These are phyloP conservation scores for Streptopelia turtur DNA, from an alignment of 2,797 vertebrate genomes.

Conservation along the genomic window DNA sequence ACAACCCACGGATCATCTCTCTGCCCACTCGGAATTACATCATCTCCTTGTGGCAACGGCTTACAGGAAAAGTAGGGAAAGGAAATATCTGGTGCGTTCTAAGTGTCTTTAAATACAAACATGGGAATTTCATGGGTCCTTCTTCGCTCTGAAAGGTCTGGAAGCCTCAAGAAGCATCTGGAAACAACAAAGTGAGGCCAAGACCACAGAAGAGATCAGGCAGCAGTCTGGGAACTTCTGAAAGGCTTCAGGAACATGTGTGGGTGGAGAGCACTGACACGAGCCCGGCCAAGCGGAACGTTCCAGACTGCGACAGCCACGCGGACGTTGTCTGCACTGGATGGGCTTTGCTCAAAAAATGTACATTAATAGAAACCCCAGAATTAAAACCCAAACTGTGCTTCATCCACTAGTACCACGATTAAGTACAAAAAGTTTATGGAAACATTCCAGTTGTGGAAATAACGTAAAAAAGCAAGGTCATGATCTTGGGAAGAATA, in stretches of 20 bases:
- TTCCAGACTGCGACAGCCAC: not conserved
- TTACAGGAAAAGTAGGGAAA: conserved; percentile 34
- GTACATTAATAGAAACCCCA: not conserved
- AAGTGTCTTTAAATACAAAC: not conserved
- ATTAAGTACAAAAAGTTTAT: not conserved
- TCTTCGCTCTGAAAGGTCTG: conserved; percentile 13
- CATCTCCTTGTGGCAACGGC: conserved; percentile 21
- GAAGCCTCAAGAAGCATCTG: conserved; percentile 10
- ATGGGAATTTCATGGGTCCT: not conserved
- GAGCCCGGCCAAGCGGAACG: not conserved
- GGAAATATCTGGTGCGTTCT: conserved; percentile 6
- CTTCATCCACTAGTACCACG: not conserved
- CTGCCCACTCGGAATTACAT: conserved; percentile 32
- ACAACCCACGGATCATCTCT: not conserved
- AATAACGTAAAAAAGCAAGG: not conserved
- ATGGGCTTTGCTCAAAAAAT: not conserved
- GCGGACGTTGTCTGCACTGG: not conserved
- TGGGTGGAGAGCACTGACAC: not conserved
- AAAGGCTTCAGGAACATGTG: not conserved
- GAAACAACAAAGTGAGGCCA: conserved; percentile 16
- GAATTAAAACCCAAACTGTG: not conserved
- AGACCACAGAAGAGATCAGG: not conserved
- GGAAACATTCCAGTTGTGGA: not conserved
- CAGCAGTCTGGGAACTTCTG: not conserved
- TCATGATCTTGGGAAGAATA: not conserved